Conservation (phyloP, 2,113 vertebrate species). For the Myodes glareolus region DNA sequence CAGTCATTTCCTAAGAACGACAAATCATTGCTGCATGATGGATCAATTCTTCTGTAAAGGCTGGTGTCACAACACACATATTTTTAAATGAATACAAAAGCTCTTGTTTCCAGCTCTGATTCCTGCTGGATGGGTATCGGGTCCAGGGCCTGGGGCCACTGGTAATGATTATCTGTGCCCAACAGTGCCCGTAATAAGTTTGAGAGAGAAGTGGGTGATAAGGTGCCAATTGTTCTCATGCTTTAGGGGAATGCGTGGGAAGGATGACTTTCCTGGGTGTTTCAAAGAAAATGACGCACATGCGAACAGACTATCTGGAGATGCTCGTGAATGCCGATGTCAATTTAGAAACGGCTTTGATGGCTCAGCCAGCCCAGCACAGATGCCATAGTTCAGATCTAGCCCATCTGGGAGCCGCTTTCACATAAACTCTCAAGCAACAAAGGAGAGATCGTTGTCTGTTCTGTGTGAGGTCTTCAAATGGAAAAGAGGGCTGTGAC, state of each 20-base stretch:
- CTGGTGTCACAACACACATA: neutral
- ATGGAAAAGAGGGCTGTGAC: conserved; percentile 51
- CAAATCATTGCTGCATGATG: neutral
- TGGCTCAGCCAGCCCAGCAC: neutral
- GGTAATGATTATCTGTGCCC: neutral
- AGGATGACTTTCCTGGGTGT: neutral
- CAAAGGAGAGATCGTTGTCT: conserved; percentile 30
- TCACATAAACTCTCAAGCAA: neutral
- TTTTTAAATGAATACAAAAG: neutral
- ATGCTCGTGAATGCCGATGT: neutral
- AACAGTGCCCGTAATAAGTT: neutral
- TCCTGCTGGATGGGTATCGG: neutral
- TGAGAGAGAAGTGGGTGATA: conserved; percentile 45
- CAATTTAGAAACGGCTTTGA: neutral
- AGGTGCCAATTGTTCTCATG: conserved; percentile 56
- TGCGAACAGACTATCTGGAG: neutral
- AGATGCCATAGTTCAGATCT: neutral
- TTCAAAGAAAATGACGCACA: conserved; percentile 46
- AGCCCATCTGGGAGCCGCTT: conserved; percentile 44
- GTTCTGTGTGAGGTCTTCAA: conserved; percentile 36
- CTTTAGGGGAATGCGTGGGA: conserved; percentile 8
- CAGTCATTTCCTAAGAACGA: neutral
- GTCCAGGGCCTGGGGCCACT: neutral
- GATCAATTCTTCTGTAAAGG: neutral
- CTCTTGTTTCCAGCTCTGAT: neutral